Conservation (phyloP, 2,113 vertebrate genomes). For the Eleginops maclovinus region DNA sequence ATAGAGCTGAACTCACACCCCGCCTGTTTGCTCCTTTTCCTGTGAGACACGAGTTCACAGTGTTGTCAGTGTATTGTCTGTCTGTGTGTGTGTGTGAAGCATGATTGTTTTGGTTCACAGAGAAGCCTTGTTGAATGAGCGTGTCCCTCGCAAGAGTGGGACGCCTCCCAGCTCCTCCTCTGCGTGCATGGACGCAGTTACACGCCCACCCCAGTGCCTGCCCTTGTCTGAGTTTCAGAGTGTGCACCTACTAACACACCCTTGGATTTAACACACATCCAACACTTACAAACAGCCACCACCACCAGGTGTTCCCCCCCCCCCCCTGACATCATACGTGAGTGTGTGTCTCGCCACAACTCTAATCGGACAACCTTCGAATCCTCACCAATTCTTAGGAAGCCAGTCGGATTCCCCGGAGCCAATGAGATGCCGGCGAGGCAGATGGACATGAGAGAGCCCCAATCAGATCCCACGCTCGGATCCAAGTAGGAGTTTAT, state of each 20-base stretch:
- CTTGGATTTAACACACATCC: slow-evolving; percentile 62
- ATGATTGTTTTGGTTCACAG: slow-evolving; percentile 71
- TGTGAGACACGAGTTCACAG: slow-evolving; percentile 35
- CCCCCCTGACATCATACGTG: slow-evolving; percentile 55
- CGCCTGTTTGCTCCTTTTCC: slow-evolving; percentile 25
- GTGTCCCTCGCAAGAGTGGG: slow-evolving; percentile 61
- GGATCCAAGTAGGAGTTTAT: slow-evolving; percentile 88
- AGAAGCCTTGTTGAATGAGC: slow-evolving; percentile 57
- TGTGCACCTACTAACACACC: slow-evolving; percentile 65
- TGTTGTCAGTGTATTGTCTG: slow-evolving; percentile 70
- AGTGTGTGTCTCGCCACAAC: slow-evolving; percentile 72
- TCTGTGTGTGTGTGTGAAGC: slow-evolving; percentile 71
- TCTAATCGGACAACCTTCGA: slow-evolving; percentile 85
- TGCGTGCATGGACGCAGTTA: slow-evolving; percentile 59
- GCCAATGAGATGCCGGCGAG: slow-evolving; percentile 86
- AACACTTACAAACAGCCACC: slow-evolving; percentile 45
- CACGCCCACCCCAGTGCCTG: slow-evolving; percentile 60
- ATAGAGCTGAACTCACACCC: slow-evolving; percentile 11
- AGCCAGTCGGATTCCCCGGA: slow-evolving; percentile 87
- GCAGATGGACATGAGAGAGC: slow-evolving; percentile 88
- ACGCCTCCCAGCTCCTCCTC: slow-evolving; percentile 47
- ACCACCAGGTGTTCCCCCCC: slow-evolving; percentile 57
- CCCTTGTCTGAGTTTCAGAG: slow-evolving; percentile 48
- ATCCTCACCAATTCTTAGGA: slow-evolving; percentile 85
- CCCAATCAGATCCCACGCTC: slow-evolving; percentile 88